Evolutionary conservation across 2,888 invertebrate species (phyloP).

Genomic region (Ypsolopha scabrella): DNA sequence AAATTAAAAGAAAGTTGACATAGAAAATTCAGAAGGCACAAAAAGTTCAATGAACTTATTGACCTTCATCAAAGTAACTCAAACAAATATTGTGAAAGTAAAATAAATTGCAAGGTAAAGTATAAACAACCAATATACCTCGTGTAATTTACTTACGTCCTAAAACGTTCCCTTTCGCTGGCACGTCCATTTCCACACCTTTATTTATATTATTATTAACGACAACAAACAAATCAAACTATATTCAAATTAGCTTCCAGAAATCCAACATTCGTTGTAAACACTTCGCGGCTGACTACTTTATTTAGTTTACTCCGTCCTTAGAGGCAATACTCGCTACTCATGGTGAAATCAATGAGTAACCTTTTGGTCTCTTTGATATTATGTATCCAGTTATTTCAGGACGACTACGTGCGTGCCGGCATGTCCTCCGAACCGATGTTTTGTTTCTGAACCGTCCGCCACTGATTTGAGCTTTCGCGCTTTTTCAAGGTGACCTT

Average conservation of each 20-base stretch:
- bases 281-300: no score
- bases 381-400: constrained; percentile 8
- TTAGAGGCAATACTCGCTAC: constrained; percentile 12
- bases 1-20: no score
- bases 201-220: not conserved
- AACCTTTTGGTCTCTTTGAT: constrained; percentile 9
- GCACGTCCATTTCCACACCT: constrained; percentile 62
- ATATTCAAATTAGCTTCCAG: no score
- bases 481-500: constrained; percentile 60
- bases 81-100: no score
- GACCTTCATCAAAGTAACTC: no score
- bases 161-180: constrained; percentile 68
- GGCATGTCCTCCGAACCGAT: constrained; percentile 9
- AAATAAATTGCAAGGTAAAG: not conserved
- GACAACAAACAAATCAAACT: not conserved
- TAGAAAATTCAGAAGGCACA: no score
- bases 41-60: no score
- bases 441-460: constrained; percentile 14
- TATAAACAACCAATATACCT: constrained; percentile 2
- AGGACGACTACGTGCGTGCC: constrained; percentile 13
- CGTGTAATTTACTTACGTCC: constrained; percentile 60
- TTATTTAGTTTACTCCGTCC: no score
- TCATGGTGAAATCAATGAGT: constrained; percentile 17
- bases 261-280: no score
- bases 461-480: constrained; percentile 38